Conservation (phyloP, 2,888 invertebrate species). For the Eucera pruinosa region DNA sequence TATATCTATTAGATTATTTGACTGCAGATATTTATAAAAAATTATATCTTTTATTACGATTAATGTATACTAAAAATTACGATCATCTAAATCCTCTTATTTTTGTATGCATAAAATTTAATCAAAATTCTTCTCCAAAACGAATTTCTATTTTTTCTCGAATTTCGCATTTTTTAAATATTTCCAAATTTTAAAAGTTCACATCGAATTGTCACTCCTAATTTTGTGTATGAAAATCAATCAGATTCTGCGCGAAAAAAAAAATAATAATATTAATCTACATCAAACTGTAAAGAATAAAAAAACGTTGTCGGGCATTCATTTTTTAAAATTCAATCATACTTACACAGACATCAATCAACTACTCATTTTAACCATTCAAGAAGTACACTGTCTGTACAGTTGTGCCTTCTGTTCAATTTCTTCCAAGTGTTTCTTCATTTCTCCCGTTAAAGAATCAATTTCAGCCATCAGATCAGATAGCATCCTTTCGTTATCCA, state of each 20-base stretch:
- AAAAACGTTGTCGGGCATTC: neutral
- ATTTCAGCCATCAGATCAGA: slow-evolving; percentile 87
- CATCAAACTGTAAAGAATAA: neutral
- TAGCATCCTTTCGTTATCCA: slow-evolving; percentile 88
- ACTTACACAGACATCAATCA: neutral
- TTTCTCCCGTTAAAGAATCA: slow-evolving; percentile 87
- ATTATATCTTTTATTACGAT: no score
- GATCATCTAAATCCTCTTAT: neutral
- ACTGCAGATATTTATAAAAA: no score
- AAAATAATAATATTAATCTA: neutral
- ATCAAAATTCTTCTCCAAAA: neutral
- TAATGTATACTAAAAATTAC: no score
- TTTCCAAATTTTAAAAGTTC: no score
- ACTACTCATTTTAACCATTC: slow-evolving; percentile 33
- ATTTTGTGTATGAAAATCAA: neutral
- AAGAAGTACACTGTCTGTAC: slow-evolving; percentile 86
- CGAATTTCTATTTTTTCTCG: neutral
- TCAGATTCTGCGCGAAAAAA: neutral
- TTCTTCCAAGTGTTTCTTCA: slow-evolving; percentile 87
- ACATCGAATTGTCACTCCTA: neutral
- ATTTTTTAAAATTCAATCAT: neutral
- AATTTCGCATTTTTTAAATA: no score
- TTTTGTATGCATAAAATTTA: neutral
- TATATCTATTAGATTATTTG: neutral
- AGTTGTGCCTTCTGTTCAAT: slow-evolving; percentile 87